Percentiles rank a stretch among this genome's conserved stretches.
These are phyloP conservation scores for Hypanus sabinus DNA, from an alignment of 2,113 vertebrate species.

Conservation along the genomic window DNA sequence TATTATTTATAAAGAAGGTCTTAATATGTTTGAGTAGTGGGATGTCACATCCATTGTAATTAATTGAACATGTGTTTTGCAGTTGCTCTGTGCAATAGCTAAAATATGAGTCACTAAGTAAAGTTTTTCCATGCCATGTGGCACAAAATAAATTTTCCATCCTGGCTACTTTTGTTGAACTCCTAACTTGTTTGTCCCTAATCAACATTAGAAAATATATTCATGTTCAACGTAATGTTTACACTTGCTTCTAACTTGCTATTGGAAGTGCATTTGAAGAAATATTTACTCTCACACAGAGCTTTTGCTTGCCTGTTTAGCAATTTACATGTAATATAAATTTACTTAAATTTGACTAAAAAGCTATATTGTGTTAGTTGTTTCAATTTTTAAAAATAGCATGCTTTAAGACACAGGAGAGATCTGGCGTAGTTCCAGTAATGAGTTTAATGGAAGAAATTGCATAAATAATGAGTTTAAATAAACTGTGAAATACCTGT, in stretches of 20 bases:
- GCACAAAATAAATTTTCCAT: too few relatives aligned
- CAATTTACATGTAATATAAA: background rate
- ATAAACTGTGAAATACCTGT: background rate
- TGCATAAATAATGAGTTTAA: background rate
- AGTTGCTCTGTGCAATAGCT: too few relatives aligned
- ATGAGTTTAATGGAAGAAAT: background rate
- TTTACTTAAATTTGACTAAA: slow-evolving; percentile 1
- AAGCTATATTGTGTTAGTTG: background rate
- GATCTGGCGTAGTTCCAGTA: background rate
- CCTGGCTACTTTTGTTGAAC: too few relatives aligned
- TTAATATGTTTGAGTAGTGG: too few relatives aligned
- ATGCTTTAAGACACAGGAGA: background rate
- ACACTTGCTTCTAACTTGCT: background rate
- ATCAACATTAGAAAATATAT: too few relatives aligned
- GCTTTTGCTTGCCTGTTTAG: background rate
- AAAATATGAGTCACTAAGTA: too few relatives aligned
- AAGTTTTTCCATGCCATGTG: too few relatives aligned
- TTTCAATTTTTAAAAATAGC: background rate
- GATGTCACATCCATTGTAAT: too few relatives aligned
- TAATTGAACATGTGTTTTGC: too few relatives aligned
- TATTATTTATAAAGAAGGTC: too few relatives aligned
- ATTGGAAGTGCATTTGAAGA: too few relatives aligned
- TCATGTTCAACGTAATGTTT: background rate
- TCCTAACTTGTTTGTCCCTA: too few relatives aligned
- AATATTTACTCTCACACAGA: background rate